Base-by-base conservation (phyloP, 92 coral and sea anemone species). In the Parazoanthus atlanticus region DNA sequence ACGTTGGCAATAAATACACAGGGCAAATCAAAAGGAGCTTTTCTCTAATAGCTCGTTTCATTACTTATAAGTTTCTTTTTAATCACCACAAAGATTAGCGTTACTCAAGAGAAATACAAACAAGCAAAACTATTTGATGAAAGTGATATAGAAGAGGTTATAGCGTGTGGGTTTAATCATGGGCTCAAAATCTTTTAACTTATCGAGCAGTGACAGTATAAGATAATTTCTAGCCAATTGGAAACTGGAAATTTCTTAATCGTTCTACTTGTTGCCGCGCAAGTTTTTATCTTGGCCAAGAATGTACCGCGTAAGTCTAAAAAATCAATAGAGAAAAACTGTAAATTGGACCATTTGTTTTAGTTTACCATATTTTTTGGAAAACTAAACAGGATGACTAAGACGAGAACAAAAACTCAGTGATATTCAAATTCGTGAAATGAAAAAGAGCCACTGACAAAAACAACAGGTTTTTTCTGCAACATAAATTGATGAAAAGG, bases 11-110 rank as follows among this genome's bases (percentile, higher is more conserved):
- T 83, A 67, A 83, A 43, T 34, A 69, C 78, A 84, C 67, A 69
- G 87, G 8, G 46, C 73, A 84, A 84, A 84, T 84, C 34, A 28
- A 84, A 83, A 84, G 41, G 79, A 70, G 87, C 87, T 84, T 84
- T 84, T 70, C 87, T 71, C 36, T 84, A 84, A 84, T 84, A 70
- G 87, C 87, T 46, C 41, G 43, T 84, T 84, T 70, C 34, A 82
- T 84, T 30, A 84, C 87, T 84, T 71, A 84, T 47, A 84, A 84
- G 87, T 84, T 84, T 84, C 78, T 6, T 84, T 71, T 84, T 84
- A 84, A 84, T 84, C 87, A 84, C 78, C 64, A 70, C 77, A 84
- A 84, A 84, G 77, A 72, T 84, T 70, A 69, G 76, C 56, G 58
- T 84, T 84, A n/a, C 65, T 70, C 78, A 28, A 84, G 78, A 43